phyloP scores from a whole-genome alignment of 1,140 invertebrate genomes.

The Diploscapter pachys region DNA sequence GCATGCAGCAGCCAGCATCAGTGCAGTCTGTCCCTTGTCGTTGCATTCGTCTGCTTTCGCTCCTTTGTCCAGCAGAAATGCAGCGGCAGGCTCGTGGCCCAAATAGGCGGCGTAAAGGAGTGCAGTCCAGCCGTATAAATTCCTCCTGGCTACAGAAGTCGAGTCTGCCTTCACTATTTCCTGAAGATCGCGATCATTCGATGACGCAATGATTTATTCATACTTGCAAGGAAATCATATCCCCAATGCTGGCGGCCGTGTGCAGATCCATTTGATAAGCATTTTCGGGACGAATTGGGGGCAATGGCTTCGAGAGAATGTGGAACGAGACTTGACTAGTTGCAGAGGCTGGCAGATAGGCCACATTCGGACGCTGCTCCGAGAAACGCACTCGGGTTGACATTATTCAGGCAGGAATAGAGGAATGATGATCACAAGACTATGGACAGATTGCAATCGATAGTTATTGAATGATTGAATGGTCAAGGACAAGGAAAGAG shows the following conservation, averaged over 20 bases:
- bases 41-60: slow-evolving; percentile 59
- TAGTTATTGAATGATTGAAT: not conserved
- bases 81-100: slow-evolving; percentile 62
- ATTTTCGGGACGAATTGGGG: slow-evolving; percentile 58
- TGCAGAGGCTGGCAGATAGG: slow-evolving; percentile 49
- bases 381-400: slow-evolving; percentile 32
- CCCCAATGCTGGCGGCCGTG: slow-evolving; percentile 62
- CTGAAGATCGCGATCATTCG: not conserved
- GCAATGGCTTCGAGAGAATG: slow-evolving; percentile 57
- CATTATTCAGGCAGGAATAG: slow-evolving; percentile 15
- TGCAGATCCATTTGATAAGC: slow-evolving; percentile 58
- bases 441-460: not conserved
- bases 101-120: slow-evolving; percentile 65
- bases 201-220: not conserved
- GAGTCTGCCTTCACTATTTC: slow-evolving; percentile 6
- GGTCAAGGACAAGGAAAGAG: slow-evolving; percentile 1
- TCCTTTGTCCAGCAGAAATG: slow-evolving; percentile 60
- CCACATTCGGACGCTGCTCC: slow-evolving; percentile 30
- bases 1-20: slow-evolving; percentile 63
- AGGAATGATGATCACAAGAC: not conserved
- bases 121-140: slow-evolving; percentile 63
- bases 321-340: slow-evolving; percentile 43
- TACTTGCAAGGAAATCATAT: not conserved
- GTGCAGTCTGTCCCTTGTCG: slow-evolving; percentile 61
- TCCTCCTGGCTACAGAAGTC: slow-evolving; percentile 41